Evolutionary conservation across 2,797 vertebrate genomes (phyloP).

Genomic region (Morus bassanus): DNA sequence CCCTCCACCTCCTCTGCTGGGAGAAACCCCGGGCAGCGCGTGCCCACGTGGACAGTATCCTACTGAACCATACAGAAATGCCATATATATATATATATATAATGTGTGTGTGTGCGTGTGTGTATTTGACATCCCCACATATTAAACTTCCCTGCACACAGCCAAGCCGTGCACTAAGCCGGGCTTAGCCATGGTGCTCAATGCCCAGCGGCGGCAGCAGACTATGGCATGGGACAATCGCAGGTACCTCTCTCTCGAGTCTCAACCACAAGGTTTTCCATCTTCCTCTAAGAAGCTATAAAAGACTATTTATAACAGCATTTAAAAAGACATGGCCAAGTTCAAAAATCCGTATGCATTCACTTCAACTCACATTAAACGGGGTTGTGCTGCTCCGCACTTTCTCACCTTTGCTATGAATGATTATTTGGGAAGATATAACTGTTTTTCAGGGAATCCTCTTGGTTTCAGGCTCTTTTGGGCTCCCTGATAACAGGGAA

Average conservation of each 20-base stretch:
- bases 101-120: too few species aligned
- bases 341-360: background rate
- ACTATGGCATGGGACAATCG: accelerated
- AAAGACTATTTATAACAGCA: background rate
- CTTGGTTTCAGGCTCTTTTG: background rate
- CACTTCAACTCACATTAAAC: accelerated
- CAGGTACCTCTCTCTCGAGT: accelerated
- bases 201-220: accelerated
- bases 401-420: background rate
- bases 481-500: background rate
- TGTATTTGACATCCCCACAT: background rate
- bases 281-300: background rate
- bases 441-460: background rate
- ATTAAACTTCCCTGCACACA: background rate
- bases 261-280: background rate
- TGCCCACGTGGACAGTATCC: background rate
- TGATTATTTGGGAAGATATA: background rate
- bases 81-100: too few species aligned
- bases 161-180: accelerated
- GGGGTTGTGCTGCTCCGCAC: background rate
- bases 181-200: background rate
- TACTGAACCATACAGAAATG: background rate
- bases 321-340: background rate
- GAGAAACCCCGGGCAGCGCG: background rate
- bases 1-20: background rate